Evolutionary conservation across 2,797 vertebrate genomes (phyloP).

Genomic region (Sebastes iracundus): DNA sequence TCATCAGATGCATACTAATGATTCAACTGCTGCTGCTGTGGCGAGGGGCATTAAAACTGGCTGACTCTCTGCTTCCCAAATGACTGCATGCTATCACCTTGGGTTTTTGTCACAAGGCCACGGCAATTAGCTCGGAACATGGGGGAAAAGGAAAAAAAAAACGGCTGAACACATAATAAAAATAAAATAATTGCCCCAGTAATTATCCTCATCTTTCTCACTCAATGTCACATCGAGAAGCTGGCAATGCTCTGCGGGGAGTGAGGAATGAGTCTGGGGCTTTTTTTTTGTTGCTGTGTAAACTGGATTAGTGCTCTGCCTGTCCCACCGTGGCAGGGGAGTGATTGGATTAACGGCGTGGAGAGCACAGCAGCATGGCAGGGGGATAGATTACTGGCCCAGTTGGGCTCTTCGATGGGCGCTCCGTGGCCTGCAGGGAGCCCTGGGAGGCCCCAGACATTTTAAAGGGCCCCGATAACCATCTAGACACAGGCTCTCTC

Average conservation of each 20-base stretch:
- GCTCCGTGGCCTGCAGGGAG: conserved; percentile 65
- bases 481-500: conserved; percentile 70
- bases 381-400: conserved; percentile 82
- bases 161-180: conserved; percentile 64
- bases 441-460: conserved; percentile 70
- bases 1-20: conserved; percentile 78
- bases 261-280: conserved; percentile 69
- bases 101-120: conserved; percentile 75
- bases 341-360: conserved; percentile 84
- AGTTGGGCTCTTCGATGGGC: conserved; percentile 72
- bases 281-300: conserved; percentile 77
- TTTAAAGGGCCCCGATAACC: conserved; percentile 77
- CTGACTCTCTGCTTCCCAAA: conserved; percentile 68
- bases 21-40: conserved; percentile 30
- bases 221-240: conserved; percentile 72
- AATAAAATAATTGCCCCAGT: conserved; percentile 77
- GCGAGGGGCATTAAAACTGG: conserved; percentile 59
- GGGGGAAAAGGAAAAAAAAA: conserved; percentile 22
- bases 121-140: conserved; percentile 73
- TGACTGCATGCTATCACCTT: conserved; percentile 73
- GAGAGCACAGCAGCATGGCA: conserved; percentile 79
- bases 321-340: conserved; percentile 81
- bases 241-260: conserved; percentile 64
- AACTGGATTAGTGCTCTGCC: conserved; percentile 85
- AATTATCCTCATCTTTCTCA: conserved; percentile 77